Percentiles rank a stretch among this genome's conserved stretches.
phyloP scores from a whole-genome alignment of 2,797 vertebrate genomes.

The Lagorchestes hirsutus region DNA sequence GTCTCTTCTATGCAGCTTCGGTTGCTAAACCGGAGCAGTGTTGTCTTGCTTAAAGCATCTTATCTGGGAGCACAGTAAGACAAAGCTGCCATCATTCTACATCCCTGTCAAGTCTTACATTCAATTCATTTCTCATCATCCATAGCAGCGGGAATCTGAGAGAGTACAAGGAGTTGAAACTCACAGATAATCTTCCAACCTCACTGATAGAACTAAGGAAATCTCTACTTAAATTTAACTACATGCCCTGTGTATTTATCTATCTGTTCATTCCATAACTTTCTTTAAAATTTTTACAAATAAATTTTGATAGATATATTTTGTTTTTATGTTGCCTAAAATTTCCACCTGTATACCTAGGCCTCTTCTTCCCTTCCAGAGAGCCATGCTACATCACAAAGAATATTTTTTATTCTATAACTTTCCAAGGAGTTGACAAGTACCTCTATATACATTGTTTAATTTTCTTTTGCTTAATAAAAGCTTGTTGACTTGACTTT shows the following conservation, averaged over 20 bases:
- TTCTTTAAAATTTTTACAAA: neutral
- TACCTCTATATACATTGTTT: neutral
- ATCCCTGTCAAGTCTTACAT: neutral
- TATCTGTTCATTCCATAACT: neutral
- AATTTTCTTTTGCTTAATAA: neutral
- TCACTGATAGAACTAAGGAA: neutral
- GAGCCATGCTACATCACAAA: neutral
- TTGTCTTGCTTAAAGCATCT: too few relatives aligned
- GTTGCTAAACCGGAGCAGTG: neutral
- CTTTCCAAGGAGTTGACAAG: neutral
- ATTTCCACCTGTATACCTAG: neutral
- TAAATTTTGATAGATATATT: neutral
- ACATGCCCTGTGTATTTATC: neutral
- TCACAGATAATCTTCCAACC: neutral
- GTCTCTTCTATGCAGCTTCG: neutral
- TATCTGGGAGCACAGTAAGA: neutral
- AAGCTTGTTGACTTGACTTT: neutral
- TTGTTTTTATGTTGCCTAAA: neutral
- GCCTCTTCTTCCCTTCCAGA: neutral
- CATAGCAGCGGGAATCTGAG: neutral
- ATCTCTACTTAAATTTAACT: neutral
- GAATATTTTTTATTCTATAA: neutral
- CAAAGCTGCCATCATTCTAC: neutral
- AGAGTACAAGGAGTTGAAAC: neutral
- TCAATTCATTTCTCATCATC: neutral